phyloP scores from a whole-genome alignment of 2,888 invertebrate genomes.

The Eristalinus aeneus region DNA sequence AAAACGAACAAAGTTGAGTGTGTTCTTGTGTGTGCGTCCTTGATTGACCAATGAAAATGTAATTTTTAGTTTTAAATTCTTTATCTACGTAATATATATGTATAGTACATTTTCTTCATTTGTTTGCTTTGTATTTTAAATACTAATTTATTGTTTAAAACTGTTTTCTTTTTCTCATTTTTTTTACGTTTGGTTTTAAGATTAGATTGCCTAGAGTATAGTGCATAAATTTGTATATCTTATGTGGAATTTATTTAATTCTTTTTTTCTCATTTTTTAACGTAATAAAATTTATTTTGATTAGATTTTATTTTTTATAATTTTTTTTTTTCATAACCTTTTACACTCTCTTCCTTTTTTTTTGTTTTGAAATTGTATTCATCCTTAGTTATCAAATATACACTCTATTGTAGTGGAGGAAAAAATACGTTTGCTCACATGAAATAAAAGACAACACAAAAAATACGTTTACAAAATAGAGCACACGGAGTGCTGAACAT shows the following conservation, averaged over 20 bases:
- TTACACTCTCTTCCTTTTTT: constrained; percentile 24
- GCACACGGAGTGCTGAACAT: constrained; percentile 43
- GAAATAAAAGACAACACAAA: not conserved
- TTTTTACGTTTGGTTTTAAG: constrained; percentile 10
- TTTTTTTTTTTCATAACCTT: constrained; percentile 12
- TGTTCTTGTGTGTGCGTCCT: not conserved
- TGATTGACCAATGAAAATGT: constrained; percentile 20
- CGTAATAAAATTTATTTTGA: constrained; percentile 33
- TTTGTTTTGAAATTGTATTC: constrained; percentile 1
- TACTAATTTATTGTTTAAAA: constrained; percentile 49
- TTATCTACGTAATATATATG: constrained; percentile 17
- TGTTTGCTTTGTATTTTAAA: constrained; percentile 45
- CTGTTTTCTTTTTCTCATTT: constrained; percentile 24
- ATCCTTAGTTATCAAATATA: constrained; percentile 40
- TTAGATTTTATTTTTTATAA: constrained; percentile 30
- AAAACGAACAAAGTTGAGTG: not conserved
- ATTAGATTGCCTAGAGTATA: constrained; percentile 50
- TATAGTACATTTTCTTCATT: constrained; percentile 21
- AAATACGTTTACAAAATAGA: constrained; percentile 12
- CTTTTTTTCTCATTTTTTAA: constrained; percentile 31
- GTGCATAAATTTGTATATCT: constrained; percentile 59
- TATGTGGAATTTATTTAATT: constrained; percentile 14
- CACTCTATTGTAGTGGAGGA: constrained; percentile 19
- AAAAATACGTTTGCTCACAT: not conserved
- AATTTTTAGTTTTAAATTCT: constrained; percentile 8